These are phyloP conservation scores for Hermaeophaga mercurialis DNA, from an alignment of 2,888 invertebrate genomes.

Conservation along the genomic window DNA sequence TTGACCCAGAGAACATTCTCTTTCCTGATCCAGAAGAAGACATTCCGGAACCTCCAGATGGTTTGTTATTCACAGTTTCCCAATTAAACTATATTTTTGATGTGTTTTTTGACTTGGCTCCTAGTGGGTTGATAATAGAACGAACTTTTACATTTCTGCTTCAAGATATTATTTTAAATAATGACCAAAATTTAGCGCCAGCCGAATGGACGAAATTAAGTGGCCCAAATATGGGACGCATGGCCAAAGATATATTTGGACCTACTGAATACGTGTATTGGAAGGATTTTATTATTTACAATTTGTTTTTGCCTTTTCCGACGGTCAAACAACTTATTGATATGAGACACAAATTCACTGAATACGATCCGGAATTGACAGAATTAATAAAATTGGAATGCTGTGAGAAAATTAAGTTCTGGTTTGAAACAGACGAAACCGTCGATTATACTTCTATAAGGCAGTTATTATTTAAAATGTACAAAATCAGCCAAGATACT, in stretches of 20 bases:
- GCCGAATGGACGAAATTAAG: conserved; percentile 52
- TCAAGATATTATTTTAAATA: conserved; percentile 54
- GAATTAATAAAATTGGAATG: conserved; percentile 54
- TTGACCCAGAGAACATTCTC: conserved; percentile 51
- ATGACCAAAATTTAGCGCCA: conserved; percentile 48
- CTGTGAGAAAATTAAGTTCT: conserved; percentile 51
- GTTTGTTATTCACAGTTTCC: conserved; percentile 46
- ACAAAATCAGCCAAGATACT: conserved; percentile 56
- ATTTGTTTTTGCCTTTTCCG: conserved; percentile 63
- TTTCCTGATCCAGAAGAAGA: conserved; percentile 37
- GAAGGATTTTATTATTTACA: conserved; percentile 70
- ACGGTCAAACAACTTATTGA: conserved; percentile 61
- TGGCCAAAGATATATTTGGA: conserved; percentile 61
- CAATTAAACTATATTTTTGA: conserved; percentile 49
- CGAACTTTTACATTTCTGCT: conserved; percentile 55
- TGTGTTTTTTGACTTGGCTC: conserved; percentile 54
- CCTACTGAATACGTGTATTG: conserved; percentile 65
- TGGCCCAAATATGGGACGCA: conserved; percentile 42
- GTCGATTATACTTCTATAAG: conserved; percentile 53
- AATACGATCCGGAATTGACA: conserved; percentile 56
- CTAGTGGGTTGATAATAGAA: conserved; percentile 53
- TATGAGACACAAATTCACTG: conserved; percentile 59
- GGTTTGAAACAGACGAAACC: conserved; percentile 54
- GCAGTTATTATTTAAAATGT: conserved; percentile 65
- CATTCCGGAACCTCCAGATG: conserved; percentile 9